Conservation (phyloP, 2,113 vertebrate species). For the Dunckerocampus dactyliophorus region DNA sequence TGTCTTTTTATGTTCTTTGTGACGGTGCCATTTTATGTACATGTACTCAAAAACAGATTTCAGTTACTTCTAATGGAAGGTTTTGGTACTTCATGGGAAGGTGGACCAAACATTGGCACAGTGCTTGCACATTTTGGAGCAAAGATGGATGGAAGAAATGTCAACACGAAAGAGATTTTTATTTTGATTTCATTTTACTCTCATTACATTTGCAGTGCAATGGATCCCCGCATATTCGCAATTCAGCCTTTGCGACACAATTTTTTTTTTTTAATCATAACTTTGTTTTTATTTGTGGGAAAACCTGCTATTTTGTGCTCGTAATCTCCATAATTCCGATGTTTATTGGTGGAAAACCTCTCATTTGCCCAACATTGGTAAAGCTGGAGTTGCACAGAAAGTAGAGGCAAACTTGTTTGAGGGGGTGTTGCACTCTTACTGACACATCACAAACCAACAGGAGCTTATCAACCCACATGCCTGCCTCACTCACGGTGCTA, state of each 20-base stretch:
- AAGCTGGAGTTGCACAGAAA: no score
- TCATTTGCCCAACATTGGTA: no score
- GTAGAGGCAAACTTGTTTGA: no score
- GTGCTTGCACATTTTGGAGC: conserved; percentile 54
- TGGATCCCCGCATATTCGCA: no score
- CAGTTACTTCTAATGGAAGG: conserved; percentile 49
- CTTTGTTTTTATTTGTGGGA: neutral
- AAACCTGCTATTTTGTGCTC: no score
- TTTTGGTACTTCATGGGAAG: conserved; percentile 59
- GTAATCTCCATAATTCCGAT: no score
- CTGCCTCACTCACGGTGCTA: no score
- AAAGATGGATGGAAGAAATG: conserved; percentile 20
- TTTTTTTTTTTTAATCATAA: neutral
- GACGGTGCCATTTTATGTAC: conserved; percentile 68
- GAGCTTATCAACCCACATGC: no score
- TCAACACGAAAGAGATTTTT: conserved; percentile 34
- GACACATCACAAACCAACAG: no score
- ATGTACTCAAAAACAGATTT: conserved; percentile 54
- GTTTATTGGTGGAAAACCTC: neutral
- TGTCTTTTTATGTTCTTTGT: conserved; percentile 55
- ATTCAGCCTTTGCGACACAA: no score
- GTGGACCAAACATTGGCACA: conserved; percentile 66
- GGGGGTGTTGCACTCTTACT: no score
- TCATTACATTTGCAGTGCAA: conserved; percentile 11
- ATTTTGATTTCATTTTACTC: conserved; percentile 6